A percentile compares a stretch with the other conserved stretches of the same genome.
Conservation (phyloP, 1,140 invertebrate genomes). For the Orchestia grillus region DNA sequence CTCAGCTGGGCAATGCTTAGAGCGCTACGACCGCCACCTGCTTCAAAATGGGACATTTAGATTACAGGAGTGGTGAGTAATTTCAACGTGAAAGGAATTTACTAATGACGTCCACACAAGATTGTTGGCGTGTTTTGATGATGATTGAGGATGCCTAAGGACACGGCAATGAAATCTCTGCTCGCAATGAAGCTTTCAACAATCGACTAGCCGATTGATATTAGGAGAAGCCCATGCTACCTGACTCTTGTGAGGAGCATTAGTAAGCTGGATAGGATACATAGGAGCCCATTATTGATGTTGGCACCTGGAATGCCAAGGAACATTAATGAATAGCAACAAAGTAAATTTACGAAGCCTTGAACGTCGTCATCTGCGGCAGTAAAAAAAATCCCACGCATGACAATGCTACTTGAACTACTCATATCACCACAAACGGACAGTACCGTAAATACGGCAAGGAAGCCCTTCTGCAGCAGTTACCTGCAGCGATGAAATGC, state of each 20-base stretch:
- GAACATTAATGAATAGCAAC: not conserved
- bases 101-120: not conserved
- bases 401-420: not conserved
- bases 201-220: too few species aligned
- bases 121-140: too few species aligned
- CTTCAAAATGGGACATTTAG: not conserved
- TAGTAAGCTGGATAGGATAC: not conserved
- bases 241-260: not conserved
- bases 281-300: not conserved
- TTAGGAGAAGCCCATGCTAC: too few species aligned
- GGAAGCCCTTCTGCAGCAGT: not conserved
- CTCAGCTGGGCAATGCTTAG: constrained; percentile 18
- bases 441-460: not conserved
- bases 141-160: too few species aligned
- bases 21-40: not conserved
- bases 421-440: not conserved
- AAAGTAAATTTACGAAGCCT: not conserved
- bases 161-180: too few species aligned
- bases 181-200: too few species aligned
- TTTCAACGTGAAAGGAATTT: not conserved
- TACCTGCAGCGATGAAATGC: constrained; percentile 11
- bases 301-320: not conserved
- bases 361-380: not conserved
- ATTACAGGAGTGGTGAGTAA: not conserved
- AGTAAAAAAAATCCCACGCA: not conserved